Percentiles rank a stretch among this genome's conserved stretches.
Evolutionary conservation across 2,113 vertebrate species (phyloP).

Genomic region (Passerina amoena): DNA sequence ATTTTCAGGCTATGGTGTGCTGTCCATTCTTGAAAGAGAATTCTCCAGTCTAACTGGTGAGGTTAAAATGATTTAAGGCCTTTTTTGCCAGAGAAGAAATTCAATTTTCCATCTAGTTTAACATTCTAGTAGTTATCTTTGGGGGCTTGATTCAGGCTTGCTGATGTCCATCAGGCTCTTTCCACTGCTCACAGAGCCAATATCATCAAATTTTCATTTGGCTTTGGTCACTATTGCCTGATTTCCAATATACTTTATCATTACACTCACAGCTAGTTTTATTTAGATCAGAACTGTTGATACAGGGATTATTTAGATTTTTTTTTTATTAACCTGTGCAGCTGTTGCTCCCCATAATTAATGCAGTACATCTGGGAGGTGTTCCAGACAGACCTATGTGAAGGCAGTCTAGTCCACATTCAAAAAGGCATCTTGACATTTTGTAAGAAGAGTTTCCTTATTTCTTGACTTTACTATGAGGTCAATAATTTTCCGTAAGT

Average conservation of each 20-base stretch:
- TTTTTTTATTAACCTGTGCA: background rate
- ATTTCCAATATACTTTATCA: background rate
- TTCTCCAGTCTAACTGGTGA: background rate
- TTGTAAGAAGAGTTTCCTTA: slow-evolving; percentile 7
- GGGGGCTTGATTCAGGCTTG: background rate
- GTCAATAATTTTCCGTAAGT: slow-evolving; percentile 48
- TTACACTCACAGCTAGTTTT: background rate
- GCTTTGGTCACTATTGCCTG: background rate
- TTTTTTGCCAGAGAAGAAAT: background rate
- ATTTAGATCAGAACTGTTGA: background rate
- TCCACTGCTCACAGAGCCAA: slow-evolving; percentile 17
- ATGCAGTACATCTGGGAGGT: background rate
- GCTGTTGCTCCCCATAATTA: background rate
- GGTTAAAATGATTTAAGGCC: background rate
- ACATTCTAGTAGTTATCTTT: background rate
- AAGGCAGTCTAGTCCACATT: background rate
- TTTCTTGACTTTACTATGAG: slow-evolving; percentile 42
- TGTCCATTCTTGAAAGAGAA: background rate
- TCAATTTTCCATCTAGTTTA: background rate
- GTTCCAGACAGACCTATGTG: background rate
- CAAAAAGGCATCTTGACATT: slow-evolving; percentile 7
- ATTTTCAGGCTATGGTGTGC: background rate
- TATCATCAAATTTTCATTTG: slow-evolving; percentile 11
- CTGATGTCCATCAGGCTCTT: background rate
- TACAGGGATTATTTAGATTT: background rate